Base-by-base conservation (phyloP, 2,113 vertebrate species). In the Elaphurus davidianus region DNA sequence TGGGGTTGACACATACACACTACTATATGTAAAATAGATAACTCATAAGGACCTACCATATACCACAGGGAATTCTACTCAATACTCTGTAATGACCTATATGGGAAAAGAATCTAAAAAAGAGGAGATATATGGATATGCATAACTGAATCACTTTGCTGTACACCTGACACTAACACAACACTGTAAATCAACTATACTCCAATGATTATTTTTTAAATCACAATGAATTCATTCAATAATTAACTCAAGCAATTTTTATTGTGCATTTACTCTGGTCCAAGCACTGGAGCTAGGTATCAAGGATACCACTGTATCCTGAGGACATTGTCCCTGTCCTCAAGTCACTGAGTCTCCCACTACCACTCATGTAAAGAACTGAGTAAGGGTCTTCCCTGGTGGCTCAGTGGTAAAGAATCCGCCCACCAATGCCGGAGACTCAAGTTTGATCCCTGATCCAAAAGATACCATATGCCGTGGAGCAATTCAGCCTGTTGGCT, bases 181-280 rank as follows among this genome's bases (percentile, higher is more conserved):
- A 30, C 76, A 79, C 1, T 79, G 45, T 50, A 79, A 30, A 50
- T 79, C 76, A 50, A 47, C 45, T 79, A 19, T 50, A 47, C 28
- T 47, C 76, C 45, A 79, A 50, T 79, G 15, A 30, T 47, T 30
- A 36, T 10, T 79, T 19, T 50, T 50, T 25, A 62, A 52, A 93
- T 86, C 59, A 52, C 36, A 57, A 64, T 59, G 13, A 95, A 82
- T 95, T 86, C 28, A 47, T 57, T 97, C 89, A 86, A 71, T 88
- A 94, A 93, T 81, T 78, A 85, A 94, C 62, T 95, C 27, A 89
- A 92, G 23, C 23, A 89, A 43, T 55, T 83, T 91, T 92, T 87
- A 81, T 36, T 47, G 60, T n/a, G 40, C 40, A 76, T 40, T 86
- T 62, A 47, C 62, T 90, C 62, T 89, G 55, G 59, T 78, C 82